Percentiles rank a stretch among this genome's conserved stretches.
phyloP scores from a whole-genome alignment of 2,888 invertebrate genomes.

The Leptinotarsa juncta region DNA sequence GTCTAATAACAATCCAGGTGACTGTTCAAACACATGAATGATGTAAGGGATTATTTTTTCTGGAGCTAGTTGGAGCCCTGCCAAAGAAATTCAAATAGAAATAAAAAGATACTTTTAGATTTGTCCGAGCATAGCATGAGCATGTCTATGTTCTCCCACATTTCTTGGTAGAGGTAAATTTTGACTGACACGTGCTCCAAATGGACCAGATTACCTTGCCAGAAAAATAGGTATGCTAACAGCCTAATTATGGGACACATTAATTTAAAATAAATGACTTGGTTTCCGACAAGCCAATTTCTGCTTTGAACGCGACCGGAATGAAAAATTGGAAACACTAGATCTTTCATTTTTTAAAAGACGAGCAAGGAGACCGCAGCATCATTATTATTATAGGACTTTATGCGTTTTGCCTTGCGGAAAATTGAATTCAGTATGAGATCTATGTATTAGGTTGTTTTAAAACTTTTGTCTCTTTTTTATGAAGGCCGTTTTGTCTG shows the following conservation, averaged over 20 bases:
- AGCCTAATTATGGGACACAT: neutral
- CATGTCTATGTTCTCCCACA: constrained; percentile 4
- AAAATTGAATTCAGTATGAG: too few species aligned
- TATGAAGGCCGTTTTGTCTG: too few species aligned
- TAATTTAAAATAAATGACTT: neutral
- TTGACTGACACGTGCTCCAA: constrained; percentile 12
- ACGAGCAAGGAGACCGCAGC: too few species aligned
- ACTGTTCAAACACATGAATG: neutral
- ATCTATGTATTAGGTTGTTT: too few species aligned
- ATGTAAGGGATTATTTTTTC: constrained; percentile 4
- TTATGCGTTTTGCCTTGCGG: too few species aligned
- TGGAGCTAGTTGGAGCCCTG: neutral
- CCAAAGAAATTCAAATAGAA: constrained; percentile 11
- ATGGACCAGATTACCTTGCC: neutral
- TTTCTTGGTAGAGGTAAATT: constrained; percentile 9
- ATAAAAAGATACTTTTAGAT: constrained; percentile 12
- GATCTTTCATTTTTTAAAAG: too few species aligned
- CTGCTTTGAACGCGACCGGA: neutral
- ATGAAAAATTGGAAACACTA: too few species aligned
- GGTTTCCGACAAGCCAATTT: neutral
- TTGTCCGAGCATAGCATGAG: neutral
- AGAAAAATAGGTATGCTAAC: constrained; percentile 6
- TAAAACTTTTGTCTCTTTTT: too few species aligned
- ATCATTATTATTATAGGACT: too few species aligned
- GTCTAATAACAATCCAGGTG: constrained; percentile 11